Base-by-base conservation (phyloP, 2,113 vertebrate species). In the Tyto alba region DNA sequence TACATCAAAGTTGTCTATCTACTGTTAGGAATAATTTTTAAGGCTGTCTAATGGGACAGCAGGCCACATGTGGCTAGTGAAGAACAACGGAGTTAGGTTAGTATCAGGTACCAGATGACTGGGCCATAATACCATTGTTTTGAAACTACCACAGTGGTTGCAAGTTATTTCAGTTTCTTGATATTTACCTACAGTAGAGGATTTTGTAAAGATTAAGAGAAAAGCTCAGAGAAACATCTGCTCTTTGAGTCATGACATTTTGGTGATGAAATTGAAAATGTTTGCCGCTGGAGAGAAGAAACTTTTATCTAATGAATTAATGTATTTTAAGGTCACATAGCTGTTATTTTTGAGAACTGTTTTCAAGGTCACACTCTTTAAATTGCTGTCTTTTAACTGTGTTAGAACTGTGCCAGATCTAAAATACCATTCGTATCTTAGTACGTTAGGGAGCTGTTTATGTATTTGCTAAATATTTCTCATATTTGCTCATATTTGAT, bases 201-300 rank as follows among this genome's bases (percentile, higher is more conserved):
- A 36, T 84, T 89, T 86, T 84, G 36, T 72, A 68, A 47, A 81
- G 86, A 91, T 80, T 80, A 94, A 88, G 64, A 73, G 43, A 41
- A 85, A 88, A 94, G 60, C 89, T 78, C 88, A 62, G 66, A 82
- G 73, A 90, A 95, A 75, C 88, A 94, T 84, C 92, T 94, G 88
- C 86, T 94, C 47, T 80, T 85, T 82, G 69, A 89, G 80, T 95
- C 77, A 9, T 93, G 96, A 94, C 80, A 93, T 95, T 96, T 96
- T 72, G 38, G 43, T 96, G 53, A 50, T 87, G 81, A 78, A 89
- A 89, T 85, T 50, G 90, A 82, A 89, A 89, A 79, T 81, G 63
- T 88, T 95, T 92, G 79, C 80, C 4, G 0, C 1, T 64, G 55
- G 86, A 73, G 57, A 95, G 84, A 93, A 55, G 64, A 93, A 95